Percentiles rank a stretch among this genome's conserved stretches.
phyloP scores from a whole-genome alignment of 2,113 vertebrate species.

The Rhadina sibilatrix region DNA sequence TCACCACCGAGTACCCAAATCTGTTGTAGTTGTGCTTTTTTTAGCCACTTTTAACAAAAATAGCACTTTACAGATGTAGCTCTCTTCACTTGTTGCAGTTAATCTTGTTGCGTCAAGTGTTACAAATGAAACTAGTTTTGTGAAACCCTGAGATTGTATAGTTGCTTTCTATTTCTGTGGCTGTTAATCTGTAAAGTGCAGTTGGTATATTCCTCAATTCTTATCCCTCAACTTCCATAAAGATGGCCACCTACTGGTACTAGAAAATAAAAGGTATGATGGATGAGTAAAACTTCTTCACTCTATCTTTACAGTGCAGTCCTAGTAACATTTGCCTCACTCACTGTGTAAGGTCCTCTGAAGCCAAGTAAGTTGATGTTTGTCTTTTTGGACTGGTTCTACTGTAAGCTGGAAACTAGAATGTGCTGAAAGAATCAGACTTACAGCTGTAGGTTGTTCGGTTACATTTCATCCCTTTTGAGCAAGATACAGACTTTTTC shows the following conservation, averaged over 20 bases:
- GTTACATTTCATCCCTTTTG: not conserved
- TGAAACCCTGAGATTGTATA: constrained; percentile 23
- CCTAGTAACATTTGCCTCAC: not conserved
- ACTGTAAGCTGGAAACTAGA: not conserved
- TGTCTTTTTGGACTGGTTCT: not conserved
- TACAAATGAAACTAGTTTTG: constrained; percentile 38
- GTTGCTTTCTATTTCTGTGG: constrained; percentile 55
- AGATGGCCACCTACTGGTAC: not conserved
- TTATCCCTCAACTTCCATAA: not conserved
- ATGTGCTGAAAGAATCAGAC: not conserved
- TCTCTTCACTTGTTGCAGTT: constrained; percentile 60
- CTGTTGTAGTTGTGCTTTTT: constrained; percentile 58
- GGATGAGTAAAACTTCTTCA: constrained; percentile 7
- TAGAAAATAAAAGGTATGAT: constrained; percentile 34
- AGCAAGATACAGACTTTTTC: not conserved
- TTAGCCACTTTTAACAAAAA: constrained; percentile 63
- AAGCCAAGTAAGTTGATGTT: not conserved
- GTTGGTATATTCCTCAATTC: not conserved
- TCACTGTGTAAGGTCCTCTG: not conserved
- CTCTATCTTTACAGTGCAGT: not conserved
- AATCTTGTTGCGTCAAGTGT: constrained; percentile 34
- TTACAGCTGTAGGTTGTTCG: not conserved
- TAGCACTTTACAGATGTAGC: constrained; percentile 68
- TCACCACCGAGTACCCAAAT: not conserved
- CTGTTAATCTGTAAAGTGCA: constrained; percentile 54